Conservation (phyloP, 2,113 vertebrate genomes). For the Corythoichthys intestinalis region DNA sequence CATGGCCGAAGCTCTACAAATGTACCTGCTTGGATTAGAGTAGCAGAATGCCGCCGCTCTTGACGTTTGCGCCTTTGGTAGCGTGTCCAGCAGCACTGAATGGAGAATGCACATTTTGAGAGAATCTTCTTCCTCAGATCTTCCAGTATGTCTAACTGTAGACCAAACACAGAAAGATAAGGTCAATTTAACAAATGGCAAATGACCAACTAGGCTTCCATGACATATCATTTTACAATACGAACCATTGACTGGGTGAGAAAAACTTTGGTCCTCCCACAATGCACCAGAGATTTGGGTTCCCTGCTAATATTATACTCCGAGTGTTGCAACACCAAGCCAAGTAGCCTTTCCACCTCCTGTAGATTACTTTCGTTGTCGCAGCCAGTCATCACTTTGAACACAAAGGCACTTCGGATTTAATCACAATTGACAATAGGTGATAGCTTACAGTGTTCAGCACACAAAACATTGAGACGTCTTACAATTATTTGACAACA, state of each 20-base stretch:
- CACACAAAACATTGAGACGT: not conserved
- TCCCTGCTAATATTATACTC: slow-evolving; percentile 23
- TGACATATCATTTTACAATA: not conserved
- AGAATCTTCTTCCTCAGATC: slow-evolving; percentile 68
- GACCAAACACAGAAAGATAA: slow-evolving; percentile 8
- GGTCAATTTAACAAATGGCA: not conserved
- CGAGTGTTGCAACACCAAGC: slow-evolving; percentile 38
- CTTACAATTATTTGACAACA: not conserved
- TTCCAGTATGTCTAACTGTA: slow-evolving; percentile 86
- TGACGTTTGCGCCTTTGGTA: slow-evolving; percentile 62
- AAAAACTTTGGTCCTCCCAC: slow-evolving; percentile 91
- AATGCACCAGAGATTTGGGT: slow-evolving; percentile 66
- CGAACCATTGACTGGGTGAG: slow-evolving; percentile 82
- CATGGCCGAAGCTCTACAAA: slow-evolving; percentile 1
- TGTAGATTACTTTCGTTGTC: slow-evolving; percentile 12
- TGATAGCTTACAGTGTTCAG: not conserved
- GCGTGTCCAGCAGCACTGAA: slow-evolving; percentile 86
- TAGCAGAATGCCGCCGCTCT: slow-evolving; percentile 66
- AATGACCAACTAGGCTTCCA: not conserved
- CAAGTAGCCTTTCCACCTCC: slow-evolving; percentile 72
- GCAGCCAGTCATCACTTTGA: slow-evolving; percentile 47
- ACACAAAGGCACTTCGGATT: not conserved
- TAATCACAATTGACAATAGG: not conserved
- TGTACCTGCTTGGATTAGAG: slow-evolving; percentile 88
- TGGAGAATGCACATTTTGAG: slow-evolving; percentile 76